Base-by-base conservation (phyloP, 2,113 vertebrate species). In the Prinia subflava region DNA sequence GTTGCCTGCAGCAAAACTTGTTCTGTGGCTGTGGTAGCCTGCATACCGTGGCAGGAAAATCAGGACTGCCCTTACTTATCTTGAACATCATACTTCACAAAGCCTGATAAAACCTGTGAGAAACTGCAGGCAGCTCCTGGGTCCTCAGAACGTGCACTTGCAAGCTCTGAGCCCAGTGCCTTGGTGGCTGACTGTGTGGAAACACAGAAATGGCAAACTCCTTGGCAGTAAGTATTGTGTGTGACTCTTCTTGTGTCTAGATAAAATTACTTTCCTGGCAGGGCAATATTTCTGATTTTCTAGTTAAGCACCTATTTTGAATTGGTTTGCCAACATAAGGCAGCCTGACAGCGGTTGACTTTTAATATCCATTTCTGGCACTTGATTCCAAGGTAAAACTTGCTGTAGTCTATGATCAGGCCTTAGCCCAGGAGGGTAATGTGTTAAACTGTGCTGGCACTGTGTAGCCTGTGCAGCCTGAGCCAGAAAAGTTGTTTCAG, bases 1-100 rank as follows among this genome's bases (percentile, higher is more conserved):
- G 60, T 77, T 93, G 80, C 91, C 70, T 75, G 86, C 88, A 94
- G 88, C 71, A 86, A 31, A 95, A 96, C 88, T 92, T 62, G 95
- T 96, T 94, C 80, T 78, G 37, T 82, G 65, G 52, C 85, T 94
- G 49, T 64, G 53, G 80, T 25, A 92, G 90, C 12, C 64, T 84
- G 73, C 64, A 49, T 96, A 84, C 53, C 4, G 0, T 30, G 55
- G 69, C 90, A 96, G 85, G 94, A 95, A 94, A 93, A 93, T 93
- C 68, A 68, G 92, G 94, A 75, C 42, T 70, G 68, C 47, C 88
- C 62, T 90, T 70, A 8, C 90, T 91, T 95, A 88, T 93, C 92
- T 92, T 37, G 15, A 92, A 21, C 47, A 67, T 94, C 71, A 0
- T 59, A 53, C 42, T 83, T 77, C 10, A 18, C 1, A 17, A 50